Conservation (phyloP, 2,888 invertebrate species). For the Cerastis rubricosa region DNA sequence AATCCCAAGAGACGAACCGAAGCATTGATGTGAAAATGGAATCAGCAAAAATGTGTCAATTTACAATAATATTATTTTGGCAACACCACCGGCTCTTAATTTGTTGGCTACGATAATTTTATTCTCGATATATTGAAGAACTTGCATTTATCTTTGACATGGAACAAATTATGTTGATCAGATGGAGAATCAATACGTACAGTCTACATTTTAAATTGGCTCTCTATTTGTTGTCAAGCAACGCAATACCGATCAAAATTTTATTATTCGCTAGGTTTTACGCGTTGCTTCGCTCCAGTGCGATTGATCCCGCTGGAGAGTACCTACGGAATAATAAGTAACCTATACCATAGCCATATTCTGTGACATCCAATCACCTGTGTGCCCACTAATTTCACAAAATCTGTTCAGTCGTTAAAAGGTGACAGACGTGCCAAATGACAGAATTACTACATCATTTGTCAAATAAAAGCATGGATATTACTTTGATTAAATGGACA, state of each 20-base stretch:
- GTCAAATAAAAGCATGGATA: not conserved
- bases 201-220: not conserved
- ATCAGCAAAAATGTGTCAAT: conserved; percentile 36
- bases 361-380: not conserved
- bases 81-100: conserved; percentile 20
- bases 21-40: conserved; percentile 39
- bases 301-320: not conserved
- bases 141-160: not conserved
- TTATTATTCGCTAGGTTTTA: not conserved
- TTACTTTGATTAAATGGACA: not conserved
- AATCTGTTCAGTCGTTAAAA: not conserved
- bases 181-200: not conserved
- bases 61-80: conserved; percentile 35
- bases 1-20: conserved; percentile 31
- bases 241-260: not conserved
- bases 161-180: not conserved
- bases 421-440: not conserved
- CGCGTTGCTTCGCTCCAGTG: not conserved
- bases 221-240: not conserved
- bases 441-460: not conserved
- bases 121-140: not conserved
- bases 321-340: not conserved
- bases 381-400: not conserved
- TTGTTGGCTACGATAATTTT: not conserved
- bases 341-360: not conserved